A percentile compares a stretch with the other conserved stretches of the same genome.
Evolutionary conservation across 1,140 invertebrate genomes (phyloP).

Genomic region (Trichoplusia ni): DNA sequence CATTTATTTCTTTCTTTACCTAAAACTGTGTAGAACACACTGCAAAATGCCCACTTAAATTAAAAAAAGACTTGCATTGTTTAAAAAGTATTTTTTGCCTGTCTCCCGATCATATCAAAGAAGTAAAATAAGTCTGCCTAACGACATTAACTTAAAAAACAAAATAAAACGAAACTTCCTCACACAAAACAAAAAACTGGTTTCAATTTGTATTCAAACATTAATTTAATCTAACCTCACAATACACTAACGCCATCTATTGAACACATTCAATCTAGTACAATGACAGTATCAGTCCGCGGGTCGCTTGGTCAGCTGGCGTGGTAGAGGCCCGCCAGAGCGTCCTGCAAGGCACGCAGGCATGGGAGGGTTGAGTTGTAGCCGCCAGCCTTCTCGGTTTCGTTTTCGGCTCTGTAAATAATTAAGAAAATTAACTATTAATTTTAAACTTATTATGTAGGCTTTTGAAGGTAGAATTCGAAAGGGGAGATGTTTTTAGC

Average conservation of each 20-base stretch:
- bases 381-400: constrained; percentile 92
- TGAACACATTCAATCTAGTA: constrained; percentile 49
- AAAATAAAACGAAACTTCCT: no score
- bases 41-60: neutral
- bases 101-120: no score
- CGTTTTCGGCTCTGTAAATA: constrained; percentile 83
- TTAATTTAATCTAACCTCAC: no score
- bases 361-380: constrained; percentile 92
- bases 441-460: neutral
- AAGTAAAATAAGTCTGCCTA: no score
- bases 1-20: neutral
- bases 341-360: constrained; percentile 94
- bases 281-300: constrained; percentile 46
- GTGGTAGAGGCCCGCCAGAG: constrained; percentile 92
- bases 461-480: no score
- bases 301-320: constrained; percentile 68
- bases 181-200: no score
- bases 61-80: no score
- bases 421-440: neutral
- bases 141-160: no score
- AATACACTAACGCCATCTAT: constrained; percentile 10
- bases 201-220: no score
- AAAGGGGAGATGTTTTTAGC: no score
- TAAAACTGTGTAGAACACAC: neutral
- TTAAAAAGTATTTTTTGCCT: no score